Percentiles rank a stretch among this genome's conserved stretches.
Conservation (phyloP, 2,797 vertebrate genomes). For the Alca torda region DNA sequence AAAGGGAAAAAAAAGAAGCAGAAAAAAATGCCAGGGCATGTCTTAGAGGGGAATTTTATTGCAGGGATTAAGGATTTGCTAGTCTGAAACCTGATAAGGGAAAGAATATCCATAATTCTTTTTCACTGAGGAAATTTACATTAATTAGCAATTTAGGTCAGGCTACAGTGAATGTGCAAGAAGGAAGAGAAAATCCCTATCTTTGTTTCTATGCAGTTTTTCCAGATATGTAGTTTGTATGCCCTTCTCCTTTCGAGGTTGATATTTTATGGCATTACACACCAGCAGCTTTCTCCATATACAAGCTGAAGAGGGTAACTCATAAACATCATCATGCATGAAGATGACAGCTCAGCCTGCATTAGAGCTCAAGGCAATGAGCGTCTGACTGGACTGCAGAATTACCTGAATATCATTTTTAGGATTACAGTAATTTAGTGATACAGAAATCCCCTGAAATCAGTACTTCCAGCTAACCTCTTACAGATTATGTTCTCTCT, state of each 20-base stretch:
- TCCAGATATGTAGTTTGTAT: not conserved
- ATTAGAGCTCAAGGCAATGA: not conserved
- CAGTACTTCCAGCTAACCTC: not conserved
- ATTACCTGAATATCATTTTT: not conserved
- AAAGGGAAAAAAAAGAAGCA: not conserved
- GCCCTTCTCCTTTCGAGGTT: not conserved
- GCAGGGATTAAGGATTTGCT: constrained; percentile 24
- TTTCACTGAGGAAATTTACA: constrained; percentile 49
- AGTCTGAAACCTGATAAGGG: constrained; percentile 32
- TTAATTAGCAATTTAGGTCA: constrained; percentile 71
- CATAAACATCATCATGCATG: not conserved
- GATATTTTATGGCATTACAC: not conserved
- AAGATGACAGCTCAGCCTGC: not conserved
- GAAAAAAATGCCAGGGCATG: not conserved
- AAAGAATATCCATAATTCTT: constrained; percentile 37
- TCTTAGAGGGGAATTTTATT: constrained; percentile 31
- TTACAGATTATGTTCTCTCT: not conserved
- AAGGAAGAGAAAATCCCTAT: not conserved
- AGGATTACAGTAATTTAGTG: not conserved
- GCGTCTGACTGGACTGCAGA: not conserved
- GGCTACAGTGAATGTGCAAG: not conserved
- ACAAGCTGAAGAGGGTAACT: not conserved
- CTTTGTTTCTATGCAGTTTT: constrained; percentile 7
- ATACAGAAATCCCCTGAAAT: constrained; percentile 11
- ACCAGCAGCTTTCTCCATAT: not conserved